These are phyloP conservation scores for Caenorhabditis sp. DNA, from an alignment of 2,888 invertebrate genomes.

Conservation along the genomic window DNA sequence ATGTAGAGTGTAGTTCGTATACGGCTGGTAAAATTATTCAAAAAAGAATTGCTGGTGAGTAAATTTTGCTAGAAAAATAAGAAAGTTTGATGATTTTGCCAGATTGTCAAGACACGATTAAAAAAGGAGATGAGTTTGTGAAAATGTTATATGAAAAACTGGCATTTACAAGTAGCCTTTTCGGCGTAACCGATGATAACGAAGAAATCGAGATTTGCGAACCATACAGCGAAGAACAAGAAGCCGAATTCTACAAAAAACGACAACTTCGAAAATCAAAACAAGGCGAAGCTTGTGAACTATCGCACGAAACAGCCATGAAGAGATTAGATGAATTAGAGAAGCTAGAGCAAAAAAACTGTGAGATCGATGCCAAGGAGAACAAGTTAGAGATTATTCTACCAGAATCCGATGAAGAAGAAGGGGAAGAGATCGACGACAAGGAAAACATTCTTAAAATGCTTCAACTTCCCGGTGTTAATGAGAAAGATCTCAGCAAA, in stretches of 20 bases:
- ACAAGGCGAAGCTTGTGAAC: not conserved
- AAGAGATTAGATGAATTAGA: slow-evolving; percentile 19
- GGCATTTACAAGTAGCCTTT: slow-evolving; percentile 14
- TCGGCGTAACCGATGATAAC: not conserved
- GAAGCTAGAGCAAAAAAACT: slow-evolving; percentile 5
- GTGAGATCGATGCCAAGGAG: slow-evolving; percentile 7
- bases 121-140: slow-evolving; percentile 17
- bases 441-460: not conserved
- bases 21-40: slow-evolving; percentile 17
- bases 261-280: not conserved
- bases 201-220: slow-evolving; percentile 22
- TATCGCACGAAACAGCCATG: slow-evolving; percentile 9
- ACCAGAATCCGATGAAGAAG: not conserved
- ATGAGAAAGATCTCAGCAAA: not conserved
- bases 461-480: slow-evolving; percentile 1
- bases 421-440: not conserved
- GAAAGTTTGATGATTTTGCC: not conserved
- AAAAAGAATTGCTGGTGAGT: slow-evolving; percentile 4
- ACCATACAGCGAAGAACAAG: slow-evolving; percentile 21
- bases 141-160: slow-evolving; percentile 18
- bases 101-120: slow-evolving; percentile 2
- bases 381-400: slow-evolving; percentile 1
- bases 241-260: not conserved
- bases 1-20: slow-evolving; percentile 21
- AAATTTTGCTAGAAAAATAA: not conserved